Percentiles rank a stretch among this genome's conserved stretches.
Conservation (phyloP, 2,888 invertebrate genomes). For the Morinoia aosen region DNA sequence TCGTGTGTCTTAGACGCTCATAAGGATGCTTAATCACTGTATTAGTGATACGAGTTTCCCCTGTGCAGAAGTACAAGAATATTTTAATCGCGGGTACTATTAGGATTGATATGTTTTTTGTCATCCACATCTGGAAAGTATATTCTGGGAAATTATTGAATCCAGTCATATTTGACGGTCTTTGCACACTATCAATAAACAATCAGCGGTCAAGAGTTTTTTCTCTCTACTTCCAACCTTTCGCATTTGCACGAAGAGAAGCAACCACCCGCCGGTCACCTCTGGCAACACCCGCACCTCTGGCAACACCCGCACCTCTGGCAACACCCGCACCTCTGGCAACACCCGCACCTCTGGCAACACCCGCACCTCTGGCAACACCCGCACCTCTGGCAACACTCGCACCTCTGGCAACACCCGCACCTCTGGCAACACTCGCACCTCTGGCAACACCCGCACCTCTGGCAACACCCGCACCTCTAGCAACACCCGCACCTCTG, state of each 20-base stretch:
- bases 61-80: too few relatives aligned
- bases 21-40: too few relatives aligned
- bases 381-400: not conserved
- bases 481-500: not conserved
- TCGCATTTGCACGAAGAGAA: not conserved
- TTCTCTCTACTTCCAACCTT: not conserved
- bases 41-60: too few relatives aligned
- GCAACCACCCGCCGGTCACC: not conserved
- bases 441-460: not conserved
- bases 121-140: too few relatives aligned
- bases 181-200: not conserved
- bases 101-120: too few relatives aligned
- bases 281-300: not conserved
- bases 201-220: not conserved
- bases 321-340: not conserved
- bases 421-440: not conserved
- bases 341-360: too few relatives aligned
- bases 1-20: too few relatives aligned
- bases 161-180: too few relatives aligned
- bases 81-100: too few relatives aligned
- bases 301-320: not conserved
- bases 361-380: not conserved
- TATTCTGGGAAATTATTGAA: too few relatives aligned
- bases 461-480: not conserved
- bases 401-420: not conserved